These are phyloP conservation scores for Corapipo altera DNA, from an alignment of 2,113 vertebrate species.

Conservation along the genomic window DNA sequence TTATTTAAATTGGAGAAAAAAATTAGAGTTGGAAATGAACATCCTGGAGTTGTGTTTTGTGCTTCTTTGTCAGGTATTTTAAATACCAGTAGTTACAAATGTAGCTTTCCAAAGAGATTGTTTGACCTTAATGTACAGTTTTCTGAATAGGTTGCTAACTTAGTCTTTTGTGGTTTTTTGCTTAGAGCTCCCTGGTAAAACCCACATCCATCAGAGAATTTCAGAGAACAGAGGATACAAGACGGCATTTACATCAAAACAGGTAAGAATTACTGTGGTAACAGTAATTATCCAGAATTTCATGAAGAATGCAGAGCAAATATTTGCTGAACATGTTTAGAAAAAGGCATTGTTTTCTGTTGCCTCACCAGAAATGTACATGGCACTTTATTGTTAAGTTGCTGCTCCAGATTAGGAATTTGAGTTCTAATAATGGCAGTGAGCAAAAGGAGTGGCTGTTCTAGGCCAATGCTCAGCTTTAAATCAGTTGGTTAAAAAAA, in stretches of 20 bases:
- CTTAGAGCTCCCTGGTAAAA: slow-evolving; percentile 83
- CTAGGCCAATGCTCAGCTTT: background rate
- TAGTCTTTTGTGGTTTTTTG: slow-evolving; percentile 19
- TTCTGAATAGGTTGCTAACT: background rate
- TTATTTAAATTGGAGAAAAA: background rate
- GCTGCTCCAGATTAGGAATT: background rate
- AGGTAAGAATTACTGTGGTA: slow-evolving; percentile 73
- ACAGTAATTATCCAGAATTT: background rate
- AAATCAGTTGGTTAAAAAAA: background rate
- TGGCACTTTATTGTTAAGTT: background rate
- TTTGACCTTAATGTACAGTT: background rate
- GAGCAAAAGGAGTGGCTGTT: background rate
- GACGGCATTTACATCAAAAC: slow-evolving; percentile 74
- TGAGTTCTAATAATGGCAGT: background rate
- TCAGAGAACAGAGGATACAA: slow-evolving; percentile 80
- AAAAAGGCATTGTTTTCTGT: background rate
- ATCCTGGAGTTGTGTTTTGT: background rate
- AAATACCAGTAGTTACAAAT: background rate
- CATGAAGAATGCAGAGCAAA: background rate
- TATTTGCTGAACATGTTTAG: background rate
- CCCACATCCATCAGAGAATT: slow-evolving; percentile 66
- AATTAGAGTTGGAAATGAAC: background rate
- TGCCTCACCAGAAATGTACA: background rate
- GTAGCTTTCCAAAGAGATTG: background rate
- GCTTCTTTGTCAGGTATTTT: background rate